Percentiles rank a stretch among this genome's conserved stretches.
Conservation (phyloP, 2,888 invertebrate genomes). For the Agrilus mali region DNA sequence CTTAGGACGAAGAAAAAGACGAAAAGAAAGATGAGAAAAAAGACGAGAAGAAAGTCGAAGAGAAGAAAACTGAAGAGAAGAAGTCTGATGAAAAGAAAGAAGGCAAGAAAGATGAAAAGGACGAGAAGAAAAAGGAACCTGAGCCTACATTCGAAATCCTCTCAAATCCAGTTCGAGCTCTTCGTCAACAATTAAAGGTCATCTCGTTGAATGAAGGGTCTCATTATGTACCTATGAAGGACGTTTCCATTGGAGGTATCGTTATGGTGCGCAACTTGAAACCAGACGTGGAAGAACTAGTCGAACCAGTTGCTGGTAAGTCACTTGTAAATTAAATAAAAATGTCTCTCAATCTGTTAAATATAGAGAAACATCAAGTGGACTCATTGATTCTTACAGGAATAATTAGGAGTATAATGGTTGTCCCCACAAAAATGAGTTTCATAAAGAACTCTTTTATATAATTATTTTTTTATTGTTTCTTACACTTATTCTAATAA, state of each 20-base stretch:
- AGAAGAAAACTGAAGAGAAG: constrained; percentile 22
- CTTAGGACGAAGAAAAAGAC: constrained; percentile 22
- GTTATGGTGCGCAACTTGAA: constrained; percentile 85
- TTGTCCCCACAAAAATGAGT: too few species aligned
- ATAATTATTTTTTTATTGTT: too few species aligned
- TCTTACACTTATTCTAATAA: too few species aligned
- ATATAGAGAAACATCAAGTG: too few species aligned
- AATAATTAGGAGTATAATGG: too few species aligned
- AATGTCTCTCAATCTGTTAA: too few species aligned
- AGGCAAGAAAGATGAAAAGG: constrained; percentile 40
- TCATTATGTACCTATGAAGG: constrained; percentile 77
- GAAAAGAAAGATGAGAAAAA: constrained; percentile 23
- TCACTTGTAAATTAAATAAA: not conserved
- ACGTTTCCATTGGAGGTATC: constrained; percentile 89
- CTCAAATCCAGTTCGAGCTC: constrained; percentile 86
- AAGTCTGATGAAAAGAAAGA: constrained; percentile 34
- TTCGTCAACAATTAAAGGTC: constrained; percentile 80
- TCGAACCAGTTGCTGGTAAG: constrained; percentile 75
- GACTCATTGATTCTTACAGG: too few species aligned
- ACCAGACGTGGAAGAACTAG: constrained; percentile 68
- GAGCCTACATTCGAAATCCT: constrained; percentile 88
- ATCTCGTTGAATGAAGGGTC: constrained; percentile 69
- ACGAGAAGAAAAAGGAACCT: constrained; percentile 64
- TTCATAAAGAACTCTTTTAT: too few species aligned
- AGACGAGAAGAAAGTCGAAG: constrained; percentile 6